phyloP scores from a whole-genome alignment of 2,113 vertebrate genomes.

The western clawed frog (Xenopus tropicalis) region UCB_Xtro_10.0 CM004445.2:54317501-54318000 shows the following conservation, averaged over 20 bases:
- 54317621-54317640: too few species aligned
- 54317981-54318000: too few species aligned
- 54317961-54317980: too few species aligned
- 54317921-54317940: too few species aligned
- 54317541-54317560: too few species aligned
- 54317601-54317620: too few species aligned
- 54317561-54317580: too few species aligned
- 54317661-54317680: conserved; percentile 36
- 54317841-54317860: conserved; percentile 22
- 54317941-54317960: too few species aligned
- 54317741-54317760: conserved; percentile 36
- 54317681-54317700: conserved; percentile 44
- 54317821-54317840: conserved; percentile 38
- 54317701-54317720: conserved; percentile 22
- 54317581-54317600: too few species aligned
- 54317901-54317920: conserved; percentile 4
- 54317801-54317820: conserved; percentile 33
- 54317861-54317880: conserved; percentile 19
- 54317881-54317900: conserved; percentile 20
- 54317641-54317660: conserved; percentile 25
- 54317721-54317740: conserved; percentile 24
- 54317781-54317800: conserved; percentile 22
- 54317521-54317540: too few species aligned
- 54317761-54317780: conserved; percentile 23
- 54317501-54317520: too few species aligned